Percentiles rank a stretch among this genome's conserved stretches.
Conservation (phyloP, 2,888 invertebrate genomes). For the Scaptomyza tumidula region DNA sequence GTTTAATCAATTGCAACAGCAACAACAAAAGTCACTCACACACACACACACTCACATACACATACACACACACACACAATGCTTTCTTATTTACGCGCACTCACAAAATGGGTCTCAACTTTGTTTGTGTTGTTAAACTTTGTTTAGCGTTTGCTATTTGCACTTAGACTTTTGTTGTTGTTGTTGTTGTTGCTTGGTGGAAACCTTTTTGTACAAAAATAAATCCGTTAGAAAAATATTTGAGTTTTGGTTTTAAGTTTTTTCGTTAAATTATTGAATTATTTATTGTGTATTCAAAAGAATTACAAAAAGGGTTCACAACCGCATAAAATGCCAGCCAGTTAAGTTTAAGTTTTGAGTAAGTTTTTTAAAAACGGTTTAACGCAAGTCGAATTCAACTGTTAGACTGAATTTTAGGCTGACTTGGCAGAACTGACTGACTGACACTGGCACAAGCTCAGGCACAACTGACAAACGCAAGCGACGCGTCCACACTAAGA, state of each 20-base stretch:
- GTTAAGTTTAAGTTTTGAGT: constrained; percentile 17
- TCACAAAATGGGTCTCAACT: constrained; percentile 22
- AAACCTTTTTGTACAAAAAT: constrained; percentile 63
- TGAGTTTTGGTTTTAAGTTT: constrained; percentile 2
- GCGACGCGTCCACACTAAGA: constrained; percentile 67
- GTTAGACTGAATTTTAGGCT: constrained; percentile 16
- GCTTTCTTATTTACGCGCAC: constrained; percentile 26
- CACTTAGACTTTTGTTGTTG: constrained; percentile 49
- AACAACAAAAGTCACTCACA: constrained; percentile 47
- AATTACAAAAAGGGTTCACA: constrained; percentile 69
- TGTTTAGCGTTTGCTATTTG: constrained; percentile 47
- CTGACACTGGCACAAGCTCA: constrained; percentile 73
- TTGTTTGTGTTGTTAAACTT: constrained; percentile 18
- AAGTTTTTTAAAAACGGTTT: constrained; percentile 21
- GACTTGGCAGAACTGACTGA: constrained; percentile 26
- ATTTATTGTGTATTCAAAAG: constrained; percentile 46
- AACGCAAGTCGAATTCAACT: constrained; percentile 31
- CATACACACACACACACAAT: constrained; percentile 15
- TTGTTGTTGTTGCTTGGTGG: constrained; percentile 23
- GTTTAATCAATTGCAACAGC: constrained; percentile 80
- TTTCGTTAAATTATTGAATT: constrained; percentile 15
- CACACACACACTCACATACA: constrained; percentile 17
- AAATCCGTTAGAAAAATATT: constrained; percentile 52
- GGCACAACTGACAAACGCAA: constrained; percentile 72
- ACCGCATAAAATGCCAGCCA: constrained; percentile 63